Base-by-base conservation (phyloP, 92 coral and sea anemone genomes). In the Anthopleura xanthogrammica region DNA sequence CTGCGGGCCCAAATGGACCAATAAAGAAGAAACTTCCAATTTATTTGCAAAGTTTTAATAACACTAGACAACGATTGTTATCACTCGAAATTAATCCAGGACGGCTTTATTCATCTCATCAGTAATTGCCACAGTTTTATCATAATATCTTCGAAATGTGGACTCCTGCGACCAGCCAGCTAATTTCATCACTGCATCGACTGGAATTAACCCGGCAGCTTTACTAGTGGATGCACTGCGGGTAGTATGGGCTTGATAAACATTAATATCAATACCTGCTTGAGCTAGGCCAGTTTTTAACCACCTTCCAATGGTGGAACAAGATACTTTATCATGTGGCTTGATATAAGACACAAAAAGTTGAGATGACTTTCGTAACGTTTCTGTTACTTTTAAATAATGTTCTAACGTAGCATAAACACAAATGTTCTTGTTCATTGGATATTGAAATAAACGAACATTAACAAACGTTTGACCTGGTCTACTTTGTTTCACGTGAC, bases 321-420 rank as follows among this genome's bases (percentile, higher is more conserved):
- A 50, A 29, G 89, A 62, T 12, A 89, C 92, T 24, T 76, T 75
- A 41, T 77, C 22, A 77, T 80, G 56, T 9, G 89, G 92, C 39
- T 89, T 90, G 39, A 87, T 54, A 77, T 46, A 90, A 10, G 90
- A 87, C 20, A 90, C 71, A 66, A 90, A 82, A 56, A 86, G 72
- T 60, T 75, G 79, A 20, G 86, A 73, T 42, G 85, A 86, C 52
- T 73, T 39, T 56, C 70, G 81, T 22, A 75, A 66, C 9, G 24
- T 20, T 57, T 16, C 55, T 20, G 90, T 83, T 19, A 42, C 83
- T 13, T 24, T 41, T 22, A 89, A 19, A 56, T 85, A 82, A 60
- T 75, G 83, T 55, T 81, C 41, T 39, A 82, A 65, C 36, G 36
- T 29, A 29, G 36, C 36, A 29, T 29, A 29, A 29, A 29, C 36